These are phyloP conservation scores for Perodicticus potto DNA, from an alignment of 2,797 vertebrate genomes.

Conservation along the genomic window DNA sequence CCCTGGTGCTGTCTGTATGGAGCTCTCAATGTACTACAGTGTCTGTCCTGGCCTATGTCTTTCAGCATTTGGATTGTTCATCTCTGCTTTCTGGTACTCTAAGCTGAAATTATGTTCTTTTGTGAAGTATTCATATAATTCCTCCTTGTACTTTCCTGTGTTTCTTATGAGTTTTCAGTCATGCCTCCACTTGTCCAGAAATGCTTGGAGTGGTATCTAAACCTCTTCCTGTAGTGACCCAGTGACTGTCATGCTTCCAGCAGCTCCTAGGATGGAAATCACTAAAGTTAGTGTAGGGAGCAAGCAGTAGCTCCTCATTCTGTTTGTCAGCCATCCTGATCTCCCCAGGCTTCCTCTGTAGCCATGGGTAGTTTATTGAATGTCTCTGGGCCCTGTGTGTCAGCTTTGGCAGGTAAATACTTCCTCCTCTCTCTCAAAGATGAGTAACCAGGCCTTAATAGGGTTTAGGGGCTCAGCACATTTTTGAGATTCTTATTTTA, in stretches of 20 bases:
- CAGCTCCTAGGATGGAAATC: background rate
- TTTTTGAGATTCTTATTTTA: background rate
- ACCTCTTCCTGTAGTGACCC: background rate
- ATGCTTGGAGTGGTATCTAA: background rate
- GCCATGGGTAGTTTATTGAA: background rate
- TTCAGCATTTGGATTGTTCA: background rate
- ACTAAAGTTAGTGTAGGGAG: background rate
- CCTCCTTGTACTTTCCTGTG: background rate
- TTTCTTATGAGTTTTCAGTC: background rate
- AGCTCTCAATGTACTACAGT: no score
- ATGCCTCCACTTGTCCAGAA: background rate
- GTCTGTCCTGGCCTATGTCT: background rate
- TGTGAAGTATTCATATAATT: background rate
- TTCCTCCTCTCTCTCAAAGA: background rate
- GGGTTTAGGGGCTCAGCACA: background rate
- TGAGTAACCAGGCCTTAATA: background rate
- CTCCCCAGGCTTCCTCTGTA: background rate
- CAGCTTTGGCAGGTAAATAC: background rate
- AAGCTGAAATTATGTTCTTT: background rate
- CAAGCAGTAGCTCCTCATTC: background rate
- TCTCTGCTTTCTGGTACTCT: background rate
- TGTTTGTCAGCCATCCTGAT: background rate
- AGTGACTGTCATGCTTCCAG: background rate
- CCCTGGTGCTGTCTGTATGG: no score
- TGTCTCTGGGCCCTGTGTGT: background rate